Percentiles rank a stretch among this genome's conserved stretches.
Evolutionary conservation across 2,888 invertebrate species (phyloP).

Genomic region (Caenorhabditis macrosperma): DNA sequence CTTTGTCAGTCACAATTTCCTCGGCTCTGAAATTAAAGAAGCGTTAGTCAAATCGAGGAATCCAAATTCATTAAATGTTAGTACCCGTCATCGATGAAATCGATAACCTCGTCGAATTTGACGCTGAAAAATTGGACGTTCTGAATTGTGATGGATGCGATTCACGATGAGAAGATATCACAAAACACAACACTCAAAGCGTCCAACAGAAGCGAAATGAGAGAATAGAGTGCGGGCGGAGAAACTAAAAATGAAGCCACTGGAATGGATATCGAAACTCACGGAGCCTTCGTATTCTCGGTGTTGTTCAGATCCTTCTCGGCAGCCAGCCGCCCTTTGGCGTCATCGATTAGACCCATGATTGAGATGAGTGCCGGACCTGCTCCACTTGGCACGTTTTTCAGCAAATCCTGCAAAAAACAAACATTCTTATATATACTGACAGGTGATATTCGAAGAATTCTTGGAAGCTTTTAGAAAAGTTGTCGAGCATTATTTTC

Average conservation of each 20-base stretch:
- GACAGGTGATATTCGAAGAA: no score
- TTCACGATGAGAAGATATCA: neutral
- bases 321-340: constrained; percentile 18
- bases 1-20: constrained; percentile 11
- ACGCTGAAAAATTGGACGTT: constrained; percentile 47
- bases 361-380: constrained; percentile 22
- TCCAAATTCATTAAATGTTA: no score
- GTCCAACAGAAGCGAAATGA: neutral
- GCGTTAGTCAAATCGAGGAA: constrained; percentile 8
- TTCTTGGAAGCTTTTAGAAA: no score
- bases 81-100: constrained; percentile 54
- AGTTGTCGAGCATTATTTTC: no score
- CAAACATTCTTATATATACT: no score
- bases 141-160: neutral
- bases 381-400: neutral
- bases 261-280: constrained; percentile 1
- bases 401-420: constrained; percentile 20
- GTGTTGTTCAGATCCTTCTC: constrained; percentile 9
- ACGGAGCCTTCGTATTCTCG: constrained; percentile 17
- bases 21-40: constrained; percentile 44
- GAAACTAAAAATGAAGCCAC: neutral
- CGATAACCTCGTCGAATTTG: constrained; percentile 43
- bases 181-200: constrained; percentile 30
- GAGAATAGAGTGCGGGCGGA: neutral
- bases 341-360: constrained; percentile 43